phyloP scores from a whole-genome alignment of 2,797 vertebrate genomes.

The Erethizon dorsatum region DNA sequence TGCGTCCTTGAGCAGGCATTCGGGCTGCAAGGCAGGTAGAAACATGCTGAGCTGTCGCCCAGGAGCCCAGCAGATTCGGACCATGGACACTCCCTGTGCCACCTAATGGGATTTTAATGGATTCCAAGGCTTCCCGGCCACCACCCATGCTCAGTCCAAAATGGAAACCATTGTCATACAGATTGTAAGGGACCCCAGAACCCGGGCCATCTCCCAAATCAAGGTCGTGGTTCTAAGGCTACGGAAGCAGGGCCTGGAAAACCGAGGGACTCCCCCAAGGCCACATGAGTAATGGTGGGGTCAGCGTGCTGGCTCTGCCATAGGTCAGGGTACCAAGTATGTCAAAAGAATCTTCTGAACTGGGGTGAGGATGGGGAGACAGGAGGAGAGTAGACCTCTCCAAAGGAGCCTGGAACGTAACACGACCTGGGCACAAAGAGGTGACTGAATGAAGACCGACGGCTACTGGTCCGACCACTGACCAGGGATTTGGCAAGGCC shows the following conservation, averaged over 20 bases:
- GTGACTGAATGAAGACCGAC: neutral
- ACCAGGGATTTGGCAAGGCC: neutral
- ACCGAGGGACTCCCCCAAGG: neutral
- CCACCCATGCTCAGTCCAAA: conserved; percentile 77
- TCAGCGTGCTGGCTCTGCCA: neutral
- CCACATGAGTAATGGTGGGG: no score
- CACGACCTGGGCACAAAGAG: neutral
- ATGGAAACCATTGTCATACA: conserved; percentile 59
- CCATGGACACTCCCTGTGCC: conserved; percentile 82
- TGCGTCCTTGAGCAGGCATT: conserved; percentile 70
- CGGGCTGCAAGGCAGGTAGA: conserved; percentile 87
- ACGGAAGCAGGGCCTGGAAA: neutral
- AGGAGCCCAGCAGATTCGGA: conserved; percentile 83
- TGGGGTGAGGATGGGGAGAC: neutral
- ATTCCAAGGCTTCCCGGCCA: conserved; percentile 73
- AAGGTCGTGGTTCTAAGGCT: neutral
- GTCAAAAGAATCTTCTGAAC: neutral
- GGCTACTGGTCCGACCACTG: neutral
- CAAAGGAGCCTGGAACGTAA: neutral
- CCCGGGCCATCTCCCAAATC: neutral
- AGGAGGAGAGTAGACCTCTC: neutral
- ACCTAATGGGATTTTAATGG: conserved; percentile 83
- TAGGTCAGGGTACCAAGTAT: neutral
- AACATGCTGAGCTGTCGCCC: conserved; percentile 86
- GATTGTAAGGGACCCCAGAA: neutral